Conservation (phyloP, 2,113 vertebrate genomes). For the Noturus placidus region DNA sequence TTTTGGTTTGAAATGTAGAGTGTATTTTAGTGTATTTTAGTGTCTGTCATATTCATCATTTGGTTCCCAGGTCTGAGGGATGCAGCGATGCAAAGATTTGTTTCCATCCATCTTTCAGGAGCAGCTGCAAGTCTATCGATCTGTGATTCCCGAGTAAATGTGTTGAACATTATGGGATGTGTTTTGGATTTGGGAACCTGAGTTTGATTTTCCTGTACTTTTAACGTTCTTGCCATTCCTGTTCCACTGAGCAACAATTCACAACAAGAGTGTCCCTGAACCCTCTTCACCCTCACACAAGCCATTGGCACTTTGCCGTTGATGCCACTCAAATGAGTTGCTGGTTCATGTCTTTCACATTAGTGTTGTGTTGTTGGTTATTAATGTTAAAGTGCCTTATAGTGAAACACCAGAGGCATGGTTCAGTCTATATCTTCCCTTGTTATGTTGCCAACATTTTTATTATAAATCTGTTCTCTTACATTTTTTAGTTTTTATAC, state of each 20-base stretch:
- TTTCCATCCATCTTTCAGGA: background rate
- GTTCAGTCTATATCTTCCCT: slow-evolving; percentile 49
- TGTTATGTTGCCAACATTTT: slow-evolving; percentile 34
- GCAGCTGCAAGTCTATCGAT: background rate
- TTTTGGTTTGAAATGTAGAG: background rate
- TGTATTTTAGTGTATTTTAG: background rate
- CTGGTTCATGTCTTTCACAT: slow-evolving; percentile 11
- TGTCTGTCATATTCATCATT: background rate
- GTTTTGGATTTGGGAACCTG: background rate
- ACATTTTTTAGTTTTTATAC: background rate
- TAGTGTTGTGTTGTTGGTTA: slow-evolving; percentile 11
- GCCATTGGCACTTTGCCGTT: slow-evolving; percentile 63
- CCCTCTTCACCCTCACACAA: slow-evolving; percentile 4
- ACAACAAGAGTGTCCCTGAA: slow-evolving; percentile 45
- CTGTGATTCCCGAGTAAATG: background rate
- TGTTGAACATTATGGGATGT: background rate
- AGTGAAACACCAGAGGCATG: slow-evolving; percentile 67
- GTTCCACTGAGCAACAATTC: slow-evolving; percentile 15
- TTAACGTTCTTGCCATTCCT: background rate
- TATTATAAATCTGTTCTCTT: slow-evolving; percentile 18
- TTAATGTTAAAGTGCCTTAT: slow-evolving; percentile 69
- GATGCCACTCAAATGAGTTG: slow-evolving; percentile 54
- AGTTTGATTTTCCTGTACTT: background rate
- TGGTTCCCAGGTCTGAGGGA: background rate
- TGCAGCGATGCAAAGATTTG: background rate